Percentiles rank a stretch among this genome's conserved stretches.
These are phyloP conservation scores for Salvator merianae DNA, from an alignment of 2,113 vertebrate species.

Conservation along the genomic window DNA sequence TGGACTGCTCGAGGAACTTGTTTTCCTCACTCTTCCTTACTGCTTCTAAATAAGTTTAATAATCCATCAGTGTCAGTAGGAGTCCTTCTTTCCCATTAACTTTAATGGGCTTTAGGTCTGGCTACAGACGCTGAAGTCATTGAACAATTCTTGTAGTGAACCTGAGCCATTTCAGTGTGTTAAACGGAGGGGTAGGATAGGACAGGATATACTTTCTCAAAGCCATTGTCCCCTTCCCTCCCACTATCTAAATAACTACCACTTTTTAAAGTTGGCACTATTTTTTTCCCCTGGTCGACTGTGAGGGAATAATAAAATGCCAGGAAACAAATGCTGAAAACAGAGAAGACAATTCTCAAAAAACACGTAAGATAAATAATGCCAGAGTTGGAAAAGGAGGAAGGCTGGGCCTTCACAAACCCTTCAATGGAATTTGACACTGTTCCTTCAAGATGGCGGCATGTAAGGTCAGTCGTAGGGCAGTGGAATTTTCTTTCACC, in stretches of 20 bases:
- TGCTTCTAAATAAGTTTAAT: not conserved
- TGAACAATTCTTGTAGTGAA: not conserved
- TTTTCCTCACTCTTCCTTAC: not conserved
- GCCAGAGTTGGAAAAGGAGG: not conserved
- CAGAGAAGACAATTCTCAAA: slow-evolving; percentile 5
- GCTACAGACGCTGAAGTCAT: not conserved
- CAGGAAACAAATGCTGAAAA: slow-evolving; percentile 20
- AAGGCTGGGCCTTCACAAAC: not conserved
- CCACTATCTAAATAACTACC: not conserved
- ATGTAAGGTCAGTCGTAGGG: slow-evolving; percentile 52
- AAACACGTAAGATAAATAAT: slow-evolving; percentile 8
- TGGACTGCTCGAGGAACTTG: not conserved
- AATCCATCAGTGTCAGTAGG: not conserved
- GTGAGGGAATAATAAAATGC: not conserved
- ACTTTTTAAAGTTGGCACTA: not conserved
- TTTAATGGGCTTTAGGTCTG: not conserved
- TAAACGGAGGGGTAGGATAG: not conserved
- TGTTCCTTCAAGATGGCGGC: slow-evolving; percentile 51
- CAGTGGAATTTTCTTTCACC: slow-evolving; percentile 64
- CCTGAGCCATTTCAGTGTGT: not conserved
- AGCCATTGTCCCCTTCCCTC: not conserved
- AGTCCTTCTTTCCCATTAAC: not conserved
- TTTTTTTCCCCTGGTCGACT: not conserved
- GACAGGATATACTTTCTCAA: not conserved
- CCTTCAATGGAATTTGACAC: slow-evolving; percentile 21